A percentile compares a stretch with the other conserved stretches of the same genome.
Conservation (phyloP, 1,140 invertebrate genomes). For the Tetragonula clypearis region DNA sequence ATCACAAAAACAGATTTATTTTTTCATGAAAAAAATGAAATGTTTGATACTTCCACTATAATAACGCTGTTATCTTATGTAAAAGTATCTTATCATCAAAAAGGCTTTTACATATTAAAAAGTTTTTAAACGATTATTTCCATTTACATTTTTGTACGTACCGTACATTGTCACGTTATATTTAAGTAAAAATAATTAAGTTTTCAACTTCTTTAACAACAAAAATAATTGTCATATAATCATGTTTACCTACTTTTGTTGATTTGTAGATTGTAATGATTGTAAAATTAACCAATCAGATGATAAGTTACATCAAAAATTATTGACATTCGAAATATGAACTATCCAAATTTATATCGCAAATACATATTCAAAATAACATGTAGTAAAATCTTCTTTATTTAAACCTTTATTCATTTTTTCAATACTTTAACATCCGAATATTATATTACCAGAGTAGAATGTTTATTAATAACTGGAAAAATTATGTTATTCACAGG, state of each 20-base stretch:
- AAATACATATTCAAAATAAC: not conserved
- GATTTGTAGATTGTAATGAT: not conserved
- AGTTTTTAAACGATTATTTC: slow-evolving; percentile 2
- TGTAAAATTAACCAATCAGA: not conserved
- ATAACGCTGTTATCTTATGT: slow-evolving; percentile 2
- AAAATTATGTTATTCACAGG: too few relatives aligned
- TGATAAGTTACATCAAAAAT: not conserved
- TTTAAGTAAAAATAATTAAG: not conserved
- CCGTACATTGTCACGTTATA: slow-evolving; percentile 25
- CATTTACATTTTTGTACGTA: slow-evolving; percentile 3
- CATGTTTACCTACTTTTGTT: not conserved
- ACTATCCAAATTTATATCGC: not conserved
- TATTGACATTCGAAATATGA: not conserved
- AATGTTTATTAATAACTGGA: too few relatives aligned
- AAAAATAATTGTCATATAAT: not conserved
- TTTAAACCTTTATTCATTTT: too few relatives aligned
- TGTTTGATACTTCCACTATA: not conserved
- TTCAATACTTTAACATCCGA: too few relatives aligned
- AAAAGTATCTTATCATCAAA: slow-evolving; percentile 1
- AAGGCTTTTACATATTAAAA: slow-evolving; percentile 1
- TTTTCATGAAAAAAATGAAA: not conserved
- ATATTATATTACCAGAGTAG: too few relatives aligned
- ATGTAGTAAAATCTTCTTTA: too few relatives aligned
- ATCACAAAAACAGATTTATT: not conserved
- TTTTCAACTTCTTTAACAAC: slow-evolving; percentile 29